phyloP scores from a whole-genome alignment of 2,113 vertebrate species.

The Polyodon spathula region DNA sequence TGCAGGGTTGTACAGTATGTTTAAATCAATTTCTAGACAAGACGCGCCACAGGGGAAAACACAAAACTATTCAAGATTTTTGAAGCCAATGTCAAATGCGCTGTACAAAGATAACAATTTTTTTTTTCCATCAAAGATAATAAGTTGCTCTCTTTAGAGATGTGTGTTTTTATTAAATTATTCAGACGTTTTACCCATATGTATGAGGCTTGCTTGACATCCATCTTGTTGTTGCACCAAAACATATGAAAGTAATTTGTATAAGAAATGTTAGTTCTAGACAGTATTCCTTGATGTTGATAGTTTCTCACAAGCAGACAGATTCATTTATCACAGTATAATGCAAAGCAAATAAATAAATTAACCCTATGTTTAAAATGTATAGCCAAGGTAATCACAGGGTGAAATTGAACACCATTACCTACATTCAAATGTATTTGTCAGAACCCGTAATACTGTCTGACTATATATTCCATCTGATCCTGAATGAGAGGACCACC shows the following conservation, averaged over 20 bases:
- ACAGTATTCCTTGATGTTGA: slow-evolving; percentile 43
- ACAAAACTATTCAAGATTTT: too few species aligned
- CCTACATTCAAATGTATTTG: slow-evolving; percentile 63
- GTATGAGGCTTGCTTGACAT: slow-evolving; percentile 31
- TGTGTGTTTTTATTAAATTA: too few species aligned
- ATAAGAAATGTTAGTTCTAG: slow-evolving; percentile 61
- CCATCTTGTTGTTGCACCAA: slow-evolving; percentile 29
- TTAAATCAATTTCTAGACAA: too few species aligned
- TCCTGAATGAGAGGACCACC: slow-evolving; percentile 64
- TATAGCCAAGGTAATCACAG: slow-evolving; percentile 45
- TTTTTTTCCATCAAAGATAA: slow-evolving; percentile 6
- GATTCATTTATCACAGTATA: slow-evolving; percentile 44
- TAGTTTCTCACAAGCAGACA: slow-evolving; percentile 40
- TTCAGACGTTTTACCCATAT: slow-evolving; percentile 24
- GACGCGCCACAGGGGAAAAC: too few species aligned
- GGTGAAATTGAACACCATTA: slow-evolving; percentile 61
- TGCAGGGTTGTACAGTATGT: too few species aligned
- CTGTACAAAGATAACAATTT: too few species aligned
- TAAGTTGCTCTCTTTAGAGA: slow-evolving; percentile 6
- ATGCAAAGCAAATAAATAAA: slow-evolving; percentile 62
- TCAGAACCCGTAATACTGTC: slow-evolving; percentile 29
- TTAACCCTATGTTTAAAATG: slow-evolving; percentile 52
- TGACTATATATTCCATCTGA: slow-evolving; percentile 33
- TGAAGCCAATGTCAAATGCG: too few species aligned
- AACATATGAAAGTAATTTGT: slow-evolving; percentile 59